Evolutionary conservation across 1,140 invertebrate genomes (phyloP).

Genomic region (Apis mellifera): DNA sequence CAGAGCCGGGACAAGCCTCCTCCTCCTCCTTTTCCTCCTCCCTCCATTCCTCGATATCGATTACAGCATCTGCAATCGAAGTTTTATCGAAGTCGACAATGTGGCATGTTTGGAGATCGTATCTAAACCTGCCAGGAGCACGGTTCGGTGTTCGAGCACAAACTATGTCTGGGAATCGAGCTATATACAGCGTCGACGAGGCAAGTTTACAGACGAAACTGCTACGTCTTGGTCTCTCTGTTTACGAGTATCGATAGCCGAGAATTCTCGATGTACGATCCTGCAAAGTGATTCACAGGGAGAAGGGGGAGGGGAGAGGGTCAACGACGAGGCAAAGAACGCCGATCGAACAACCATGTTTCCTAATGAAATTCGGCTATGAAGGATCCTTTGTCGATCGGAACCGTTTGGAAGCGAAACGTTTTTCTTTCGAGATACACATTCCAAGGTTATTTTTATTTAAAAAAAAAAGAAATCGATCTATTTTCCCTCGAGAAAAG

Average conservation of each 20-base stretch:
- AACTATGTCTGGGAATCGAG: conserved; percentile 49
- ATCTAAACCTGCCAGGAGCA: conserved; percentile 48
- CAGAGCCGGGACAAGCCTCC: not conserved
- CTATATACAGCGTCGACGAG: conserved; percentile 22
- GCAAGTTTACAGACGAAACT: conserved; percentile 54
- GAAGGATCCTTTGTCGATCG: not conserved
- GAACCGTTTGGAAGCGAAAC: not conserved
- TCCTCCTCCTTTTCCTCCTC: too few relatives aligned
- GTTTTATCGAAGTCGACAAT: conserved; percentile 56
- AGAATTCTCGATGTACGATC: conserved; percentile 46
- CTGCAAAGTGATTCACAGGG: conserved; percentile 23
- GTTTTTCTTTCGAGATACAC: too few relatives aligned
- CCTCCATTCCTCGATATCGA: conserved; percentile 13
- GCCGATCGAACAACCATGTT: conserved; percentile 38
- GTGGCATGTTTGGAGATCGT: conserved; percentile 39
- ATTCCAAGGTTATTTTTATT: too few relatives aligned
- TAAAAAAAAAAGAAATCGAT: too few relatives aligned
- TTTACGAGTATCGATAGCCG: conserved; percentile 58
- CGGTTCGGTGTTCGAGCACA: conserved; percentile 34
- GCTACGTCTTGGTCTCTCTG: conserved; percentile 39
- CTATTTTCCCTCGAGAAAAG: too few relatives aligned
- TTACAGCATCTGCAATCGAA: conserved; percentile 32
- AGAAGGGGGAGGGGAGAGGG: too few relatives aligned
- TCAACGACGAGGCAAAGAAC: not conserved
- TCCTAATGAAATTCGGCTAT: conserved; percentile 37